A percentile compares a stretch with the other conserved stretches of the same genome.
Conservation (phyloP, 2,888 invertebrate genomes). For the Miltochrista miniata region DNA sequence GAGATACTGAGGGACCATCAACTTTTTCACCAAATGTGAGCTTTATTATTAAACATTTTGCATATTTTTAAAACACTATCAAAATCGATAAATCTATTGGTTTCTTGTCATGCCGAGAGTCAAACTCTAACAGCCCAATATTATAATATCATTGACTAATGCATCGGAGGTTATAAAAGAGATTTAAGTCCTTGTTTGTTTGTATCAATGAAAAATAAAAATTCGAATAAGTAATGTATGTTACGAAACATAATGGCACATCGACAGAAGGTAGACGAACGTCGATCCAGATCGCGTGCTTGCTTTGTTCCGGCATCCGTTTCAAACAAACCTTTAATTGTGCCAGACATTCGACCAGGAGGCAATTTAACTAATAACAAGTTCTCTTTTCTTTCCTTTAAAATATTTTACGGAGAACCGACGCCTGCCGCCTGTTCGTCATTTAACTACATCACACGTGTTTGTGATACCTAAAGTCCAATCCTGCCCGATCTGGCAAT, state of each 20-base stretch:
- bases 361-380: slow-evolving; percentile 69
- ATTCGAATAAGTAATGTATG: no score
- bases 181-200: background rate
- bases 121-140: no score
- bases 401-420: slow-evolving; percentile 19
- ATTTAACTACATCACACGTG: slow-evolving; percentile 5
- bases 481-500: no score
- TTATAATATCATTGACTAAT: no score
- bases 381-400: slow-evolving; percentile 41
- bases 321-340: slow-evolving; percentile 66
- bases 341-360: slow-evolving; percentile 55
- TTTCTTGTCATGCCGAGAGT: no score
- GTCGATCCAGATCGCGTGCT: slow-evolving; percentile 68
- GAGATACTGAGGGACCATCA: no score
- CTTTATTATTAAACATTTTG: no score
- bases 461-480: background rate
- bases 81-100: no score
- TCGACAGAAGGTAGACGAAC: slow-evolving; percentile 72
- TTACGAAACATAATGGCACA: slow-evolving; percentile 30
- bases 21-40: no score
- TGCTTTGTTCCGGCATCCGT: slow-evolving; percentile 73
- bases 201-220: background rate
- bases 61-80: no score
- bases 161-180: no score
- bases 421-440: slow-evolving; percentile 56